Base-by-base conservation (phyloP, 92 coral and sea anemone genomes). In the Desmophyllum pertusum region DNA sequence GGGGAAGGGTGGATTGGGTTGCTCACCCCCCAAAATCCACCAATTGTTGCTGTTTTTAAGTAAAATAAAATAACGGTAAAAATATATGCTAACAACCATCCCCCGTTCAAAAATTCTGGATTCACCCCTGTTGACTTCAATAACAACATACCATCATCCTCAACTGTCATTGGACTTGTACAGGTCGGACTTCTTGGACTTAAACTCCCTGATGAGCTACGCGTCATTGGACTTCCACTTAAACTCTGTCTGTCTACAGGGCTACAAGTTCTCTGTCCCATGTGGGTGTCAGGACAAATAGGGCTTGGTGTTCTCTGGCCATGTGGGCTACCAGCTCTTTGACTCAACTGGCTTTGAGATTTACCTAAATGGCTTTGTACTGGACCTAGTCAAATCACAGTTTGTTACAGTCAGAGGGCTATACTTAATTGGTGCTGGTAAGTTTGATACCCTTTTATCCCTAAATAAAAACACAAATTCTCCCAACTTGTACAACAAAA, bases 131-230 rank as follows among this genome's bases (percentile, higher is more conserved):
- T 1, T 59, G 35, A 59, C 33, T 59, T 17, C 35, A 38, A 35
- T 36, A 37, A 33, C 45, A 27, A 37, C 85, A 36, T 91, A 93
- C 97, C 95, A n/a, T 91, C 95, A 51, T 93, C 90, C 52, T 83
- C 85, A 46, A 91, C 52, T 52, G 89, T 55, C 27, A 89, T 64
- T 31, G 97, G 97, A 71, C 94, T 93, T 37, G 75, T 87, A 36
- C 90, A 67, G 33, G 86, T 88, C 3, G 94, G 92, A 81, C 97
- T 93, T 42, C 79, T 87, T 10, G 97, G 97, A 59, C 97, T 93
- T 63, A 91, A 82, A 33, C 96, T 88, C 0, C 94, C 96, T 13
- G 95, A 92, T 0, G 95, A 90, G 70, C 93, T 78, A 2, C 84
- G 90, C 59, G 83, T 67, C 66, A 85, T 66, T 6, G 96, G 88